These are phyloP conservation scores for Xylophagus ater DNA, from an alignment of 2,888 invertebrate species.

Conservation along the genomic window DNA sequence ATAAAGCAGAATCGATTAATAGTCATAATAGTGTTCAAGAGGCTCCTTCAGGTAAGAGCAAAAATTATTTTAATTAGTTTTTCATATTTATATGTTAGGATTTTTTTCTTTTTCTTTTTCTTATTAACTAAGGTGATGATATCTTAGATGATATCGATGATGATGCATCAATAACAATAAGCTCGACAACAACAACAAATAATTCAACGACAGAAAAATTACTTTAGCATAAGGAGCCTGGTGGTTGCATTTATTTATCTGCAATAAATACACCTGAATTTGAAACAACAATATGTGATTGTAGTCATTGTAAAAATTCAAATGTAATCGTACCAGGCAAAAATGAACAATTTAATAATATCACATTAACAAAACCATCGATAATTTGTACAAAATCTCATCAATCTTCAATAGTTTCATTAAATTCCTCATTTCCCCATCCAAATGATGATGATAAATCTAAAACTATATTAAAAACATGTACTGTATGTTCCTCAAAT, in stretches of 20 bases:
- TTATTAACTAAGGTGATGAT: conserved; percentile 17
- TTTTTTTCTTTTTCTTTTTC: background rate
- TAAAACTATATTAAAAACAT: background rate
- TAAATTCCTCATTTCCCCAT: background rate
- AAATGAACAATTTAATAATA: conserved; percentile 2
- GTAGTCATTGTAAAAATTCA: conserved; percentile 8
- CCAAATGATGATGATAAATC: background rate
- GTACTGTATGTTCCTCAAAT: conserved; percentile 17
- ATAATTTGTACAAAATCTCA: conserved; percentile 11
- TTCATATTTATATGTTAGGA: background rate
- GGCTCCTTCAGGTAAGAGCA: conserved; percentile 18
- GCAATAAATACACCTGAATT: conserved; percentile 6
- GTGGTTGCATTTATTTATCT: conserved; percentile 35
- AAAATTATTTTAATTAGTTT: too few species aligned
- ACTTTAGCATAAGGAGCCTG: conserved; percentile 36
- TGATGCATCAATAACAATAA: conserved; percentile 16
- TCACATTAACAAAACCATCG: conserved; percentile 1
- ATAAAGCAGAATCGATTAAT: conserved; percentile 38
- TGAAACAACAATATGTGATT: background rate
- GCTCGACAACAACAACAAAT: conserved; percentile 25
- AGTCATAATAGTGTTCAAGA: conserved; percentile 19
- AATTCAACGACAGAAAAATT: conserved; percentile 32
- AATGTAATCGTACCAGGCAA: conserved; percentile 16
- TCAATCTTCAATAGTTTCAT: background rate
- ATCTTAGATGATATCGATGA: conserved; percentile 14